Percentiles rank a stretch among this genome's conserved stretches.
Conservation (phyloP, 2,113 vertebrate genomes). For the Salvator merianae region DNA sequence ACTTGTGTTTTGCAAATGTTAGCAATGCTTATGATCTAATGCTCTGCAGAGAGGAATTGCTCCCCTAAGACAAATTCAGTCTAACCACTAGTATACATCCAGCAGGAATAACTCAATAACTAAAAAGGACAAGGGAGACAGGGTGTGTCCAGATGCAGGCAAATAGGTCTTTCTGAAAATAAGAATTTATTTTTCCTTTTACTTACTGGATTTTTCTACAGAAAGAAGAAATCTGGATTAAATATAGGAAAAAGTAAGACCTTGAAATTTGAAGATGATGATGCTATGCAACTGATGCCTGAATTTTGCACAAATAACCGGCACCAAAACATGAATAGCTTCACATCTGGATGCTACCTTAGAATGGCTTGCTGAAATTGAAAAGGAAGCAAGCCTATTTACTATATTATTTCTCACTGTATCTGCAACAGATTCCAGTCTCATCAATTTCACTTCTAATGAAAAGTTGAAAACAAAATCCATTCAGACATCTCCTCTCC, state of each 20-base stretch:
- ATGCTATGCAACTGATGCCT: no score
- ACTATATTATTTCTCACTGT: not conserved
- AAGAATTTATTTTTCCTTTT: no score
- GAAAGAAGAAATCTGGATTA: no score
- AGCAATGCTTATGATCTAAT: slow-evolving; percentile 4
- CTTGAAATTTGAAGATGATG: no score
- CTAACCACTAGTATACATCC: not conserved
- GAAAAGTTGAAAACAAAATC: not conserved
- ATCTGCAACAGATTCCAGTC: not conserved
- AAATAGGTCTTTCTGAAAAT: no score
- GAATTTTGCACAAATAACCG: no score
- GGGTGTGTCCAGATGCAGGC: not conserved
- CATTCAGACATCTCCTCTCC: no score
- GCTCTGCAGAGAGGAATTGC: not conserved
- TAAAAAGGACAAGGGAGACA: not conserved
- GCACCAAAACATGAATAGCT: no score
- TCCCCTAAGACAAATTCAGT: not conserved
- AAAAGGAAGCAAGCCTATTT: not conserved
- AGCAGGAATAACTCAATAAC: not conserved
- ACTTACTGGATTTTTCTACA: no score
- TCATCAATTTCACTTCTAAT: not conserved
- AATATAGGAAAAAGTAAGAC: no score
- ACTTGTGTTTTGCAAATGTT: slow-evolving; percentile 1
- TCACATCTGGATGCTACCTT: no score
- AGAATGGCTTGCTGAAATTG: not conserved